These are phyloP conservation scores for Mimachlamys varia DNA, from an alignment of 2,888 invertebrate species.

Conservation along the genomic window DNA sequence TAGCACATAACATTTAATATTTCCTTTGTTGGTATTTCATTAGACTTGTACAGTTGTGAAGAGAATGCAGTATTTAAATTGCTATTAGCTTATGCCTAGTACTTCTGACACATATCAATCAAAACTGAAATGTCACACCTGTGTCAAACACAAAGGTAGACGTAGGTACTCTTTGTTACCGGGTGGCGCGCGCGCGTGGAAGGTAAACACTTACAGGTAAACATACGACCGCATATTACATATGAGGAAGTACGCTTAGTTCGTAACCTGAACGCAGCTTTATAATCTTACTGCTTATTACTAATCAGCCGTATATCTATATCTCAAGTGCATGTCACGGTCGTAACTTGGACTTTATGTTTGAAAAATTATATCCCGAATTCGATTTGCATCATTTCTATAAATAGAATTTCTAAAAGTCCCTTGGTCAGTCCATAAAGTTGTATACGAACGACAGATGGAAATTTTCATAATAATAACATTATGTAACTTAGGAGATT, in stretches of 20 bases:
- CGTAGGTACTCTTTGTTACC: not conserved
- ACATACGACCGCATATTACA: not conserved
- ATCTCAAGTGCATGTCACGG: not conserved
- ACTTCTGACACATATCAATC: conserved; percentile 12
- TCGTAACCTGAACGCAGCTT: not conserved
- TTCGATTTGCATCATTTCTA: not conserved
- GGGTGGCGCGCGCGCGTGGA: not conserved
- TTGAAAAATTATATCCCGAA: too few species aligned
- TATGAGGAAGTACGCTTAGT: not conserved
- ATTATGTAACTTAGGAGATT: too few species aligned
- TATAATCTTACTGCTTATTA: not conserved
- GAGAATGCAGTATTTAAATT: not conserved
- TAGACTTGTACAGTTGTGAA: not conserved
- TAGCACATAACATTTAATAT: not conserved
- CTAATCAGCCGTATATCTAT: not conserved
- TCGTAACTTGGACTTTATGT: not conserved
- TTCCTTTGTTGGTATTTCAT: not conserved
- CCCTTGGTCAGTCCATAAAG: not conserved
- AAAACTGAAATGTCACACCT: conserved; percentile 8
- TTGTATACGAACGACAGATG: not conserved
- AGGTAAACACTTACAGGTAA: conserved; percentile 3
- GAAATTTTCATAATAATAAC: not conserved
- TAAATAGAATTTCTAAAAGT: not conserved
- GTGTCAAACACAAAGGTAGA: not conserved
- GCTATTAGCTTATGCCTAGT: not conserved